These are phyloP conservation scores for Coregonus sp. DNA, from an alignment of 2,797 vertebrate genomes.

Conservation along the genomic window DNA sequence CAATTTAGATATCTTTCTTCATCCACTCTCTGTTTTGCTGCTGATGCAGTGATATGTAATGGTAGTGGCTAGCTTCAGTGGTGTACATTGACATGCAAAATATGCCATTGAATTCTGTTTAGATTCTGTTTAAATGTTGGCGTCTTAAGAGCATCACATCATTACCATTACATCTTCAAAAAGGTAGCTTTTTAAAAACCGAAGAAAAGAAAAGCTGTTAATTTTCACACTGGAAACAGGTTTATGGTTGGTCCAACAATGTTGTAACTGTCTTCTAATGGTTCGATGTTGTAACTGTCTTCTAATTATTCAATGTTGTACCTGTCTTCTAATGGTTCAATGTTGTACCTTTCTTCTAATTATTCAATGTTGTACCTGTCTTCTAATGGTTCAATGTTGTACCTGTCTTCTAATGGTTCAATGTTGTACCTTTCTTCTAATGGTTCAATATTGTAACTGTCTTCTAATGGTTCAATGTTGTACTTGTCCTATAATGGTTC, in stretches of 20 bases:
- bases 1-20: constrained; percentile 35
- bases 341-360: too few species aligned
- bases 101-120: constrained; percentile 17
- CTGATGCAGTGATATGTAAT: constrained; percentile 66
- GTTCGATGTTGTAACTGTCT: too few species aligned
- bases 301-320: too few species aligned
- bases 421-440: too few species aligned
- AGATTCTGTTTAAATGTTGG: neutral
- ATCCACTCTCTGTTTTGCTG: constrained; percentile 40
- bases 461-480: too few species aligned
- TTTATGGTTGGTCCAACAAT: neutral
- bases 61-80: constrained; percentile 23
- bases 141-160: neutral
- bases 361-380: too few species aligned
- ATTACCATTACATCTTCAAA: neutral
- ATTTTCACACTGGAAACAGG: neutral
- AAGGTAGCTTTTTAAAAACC: neutral
- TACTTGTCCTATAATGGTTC: too few species aligned
- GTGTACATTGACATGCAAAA: constrained; percentile 26
- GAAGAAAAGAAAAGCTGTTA: neutral
- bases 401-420: too few species aligned
- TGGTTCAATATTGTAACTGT: too few species aligned
- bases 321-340: too few species aligned
- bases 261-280: neutral
- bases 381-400: too few species aligned